Evolutionary conservation across 2,888 invertebrate species (phyloP).

Genomic region (Tetranychus piercei): DNA sequence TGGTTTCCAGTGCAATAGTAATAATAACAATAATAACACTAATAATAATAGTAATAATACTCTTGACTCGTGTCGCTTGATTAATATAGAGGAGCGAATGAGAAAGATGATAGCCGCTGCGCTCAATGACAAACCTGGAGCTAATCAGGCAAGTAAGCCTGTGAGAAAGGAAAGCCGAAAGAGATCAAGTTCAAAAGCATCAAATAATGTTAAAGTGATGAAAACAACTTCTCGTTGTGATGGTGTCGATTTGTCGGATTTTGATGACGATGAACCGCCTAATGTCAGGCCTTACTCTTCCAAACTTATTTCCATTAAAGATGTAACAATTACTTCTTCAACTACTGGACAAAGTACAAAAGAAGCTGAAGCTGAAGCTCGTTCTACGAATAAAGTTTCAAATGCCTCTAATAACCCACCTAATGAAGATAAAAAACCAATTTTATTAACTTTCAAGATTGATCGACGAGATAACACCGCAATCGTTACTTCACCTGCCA

Average conservation of each 20-base stretch:
- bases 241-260: background rate
- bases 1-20: background rate
- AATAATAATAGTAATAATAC: background rate
- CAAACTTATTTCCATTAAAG: background rate
- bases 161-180: constrained; percentile 9
- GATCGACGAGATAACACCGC: constrained; percentile 19
- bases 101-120: constrained; percentile 24
- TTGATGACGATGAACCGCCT: background rate
- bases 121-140: constrained; percentile 21
- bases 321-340: background rate
- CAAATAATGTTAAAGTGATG: background rate
- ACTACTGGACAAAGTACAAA: background rate
- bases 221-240: background rate
- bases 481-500: constrained; percentile 3
- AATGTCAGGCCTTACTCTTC: background rate
- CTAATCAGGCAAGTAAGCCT: constrained; percentile 12
- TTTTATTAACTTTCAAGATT: constrained; percentile 18
- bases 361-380: background rate
- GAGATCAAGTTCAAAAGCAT: background rate
- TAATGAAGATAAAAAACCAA: constrained; percentile 14
- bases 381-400: background rate
- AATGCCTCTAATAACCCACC: background rate
- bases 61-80: background rate
- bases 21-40: background rate
- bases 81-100: constrained; percentile 4